phyloP scores from a whole-genome alignment of 2,797 vertebrate species.

The Coilia nasus region DNA sequence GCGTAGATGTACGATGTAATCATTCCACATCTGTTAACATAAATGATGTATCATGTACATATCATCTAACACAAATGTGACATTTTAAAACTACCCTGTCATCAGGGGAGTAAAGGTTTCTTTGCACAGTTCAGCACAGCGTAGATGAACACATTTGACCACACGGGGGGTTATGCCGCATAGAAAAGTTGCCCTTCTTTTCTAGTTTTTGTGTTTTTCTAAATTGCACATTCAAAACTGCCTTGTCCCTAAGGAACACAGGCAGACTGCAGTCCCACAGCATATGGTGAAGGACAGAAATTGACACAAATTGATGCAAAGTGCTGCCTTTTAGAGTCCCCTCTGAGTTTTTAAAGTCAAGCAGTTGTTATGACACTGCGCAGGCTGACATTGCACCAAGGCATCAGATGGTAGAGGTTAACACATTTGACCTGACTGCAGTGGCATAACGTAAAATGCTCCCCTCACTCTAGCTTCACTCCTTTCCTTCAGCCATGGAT shows the following conservation, averaged over 20 bases:
- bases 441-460: neutral
- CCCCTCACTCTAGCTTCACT: neutral
- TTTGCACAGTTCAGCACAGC: neutral
- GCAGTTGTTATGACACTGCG: neutral
- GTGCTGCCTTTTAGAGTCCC: too few relatives aligned
- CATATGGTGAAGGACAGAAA: too few relatives aligned
- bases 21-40: neutral
- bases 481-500: neutral
- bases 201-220: neutral
- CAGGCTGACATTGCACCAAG: neutral
- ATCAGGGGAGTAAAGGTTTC: neutral
- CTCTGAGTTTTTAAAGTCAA: too few relatives aligned
- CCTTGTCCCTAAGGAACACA: neutral
- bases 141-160: neutral
- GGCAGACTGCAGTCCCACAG: neutral
- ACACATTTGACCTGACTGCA: neutral
- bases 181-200: neutral
- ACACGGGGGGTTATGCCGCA: neutral
- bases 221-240: neutral
- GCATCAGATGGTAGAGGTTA: neutral
- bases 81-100: neutral
- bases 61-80: neutral
- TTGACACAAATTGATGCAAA: neutral
- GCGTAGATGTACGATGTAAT: conserved; percentile 30
- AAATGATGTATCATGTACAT: neutral